A percentile compares a stretch with the other conserved stretches of the same genome.
Evolutionary conservation across 2,888 invertebrate species (phyloP).

Genomic region (Idaea straminata): DNA sequence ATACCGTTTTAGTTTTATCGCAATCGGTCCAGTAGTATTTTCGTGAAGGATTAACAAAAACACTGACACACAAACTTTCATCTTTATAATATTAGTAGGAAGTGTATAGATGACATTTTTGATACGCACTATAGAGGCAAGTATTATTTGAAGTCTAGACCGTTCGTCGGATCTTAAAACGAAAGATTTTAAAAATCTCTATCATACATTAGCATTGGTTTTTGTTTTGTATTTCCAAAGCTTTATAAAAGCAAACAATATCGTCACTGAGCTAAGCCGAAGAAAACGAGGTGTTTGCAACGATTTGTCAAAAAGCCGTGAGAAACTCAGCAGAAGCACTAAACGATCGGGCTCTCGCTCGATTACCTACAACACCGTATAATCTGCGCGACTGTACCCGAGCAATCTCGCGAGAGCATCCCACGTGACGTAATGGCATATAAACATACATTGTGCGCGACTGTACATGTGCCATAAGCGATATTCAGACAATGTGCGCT

Average conservation of each 20-base stretch:
- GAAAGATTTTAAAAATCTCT: too few relatives aligned
- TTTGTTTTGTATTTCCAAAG: background rate
- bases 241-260: background rate
- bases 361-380: background rate
- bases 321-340: background rate
- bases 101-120: too few relatives aligned
- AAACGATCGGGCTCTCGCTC: background rate
- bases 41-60: too few relatives aligned
- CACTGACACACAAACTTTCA: too few relatives aligned
- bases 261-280: background rate
- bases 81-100: too few relatives aligned
- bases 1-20: too few relatives aligned
- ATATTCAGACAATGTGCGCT: background rate
- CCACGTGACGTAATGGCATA: slow-evolving; percentile 18
- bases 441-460: slow-evolving; percentile 31
- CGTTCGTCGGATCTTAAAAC: too few relatives aligned
- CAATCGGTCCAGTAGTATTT: too few relatives aligned
- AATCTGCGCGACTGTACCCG: background rate
- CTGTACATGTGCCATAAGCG: slow-evolving; percentile 11
- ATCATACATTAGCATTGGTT: too few relatives aligned
- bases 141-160: too few relatives aligned
- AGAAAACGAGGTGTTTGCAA: background rate
- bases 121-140: too few relatives aligned
- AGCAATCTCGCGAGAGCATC: slow-evolving; percentile 2
- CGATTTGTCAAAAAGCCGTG: background rate